These are phyloP conservation scores for Miopithecus talapoin DNA, from an alignment of 2,797 vertebrate species.

Conservation along the genomic window DNA sequence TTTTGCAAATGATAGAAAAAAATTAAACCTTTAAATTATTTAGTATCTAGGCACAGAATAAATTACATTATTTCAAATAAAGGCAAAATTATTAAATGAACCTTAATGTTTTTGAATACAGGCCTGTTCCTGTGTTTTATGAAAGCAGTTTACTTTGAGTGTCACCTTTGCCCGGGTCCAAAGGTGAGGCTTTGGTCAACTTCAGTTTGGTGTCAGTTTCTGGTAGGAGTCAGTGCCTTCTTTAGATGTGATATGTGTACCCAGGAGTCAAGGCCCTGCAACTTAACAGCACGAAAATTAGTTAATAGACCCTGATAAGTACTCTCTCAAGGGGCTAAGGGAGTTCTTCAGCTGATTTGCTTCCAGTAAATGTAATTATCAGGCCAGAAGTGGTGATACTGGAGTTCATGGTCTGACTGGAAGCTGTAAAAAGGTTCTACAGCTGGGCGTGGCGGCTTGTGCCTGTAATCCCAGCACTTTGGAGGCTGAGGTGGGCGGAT, in stretches of 20 bases:
- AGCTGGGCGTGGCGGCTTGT: fast-evolving
- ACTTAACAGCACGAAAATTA: not conserved
- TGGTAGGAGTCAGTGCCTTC: not conserved
- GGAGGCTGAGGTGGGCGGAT: not conserved
- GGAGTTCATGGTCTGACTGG: too few species aligned
- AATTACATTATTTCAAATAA: not conserved
- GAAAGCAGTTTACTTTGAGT: not conserved
- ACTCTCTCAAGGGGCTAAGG: too few species aligned
- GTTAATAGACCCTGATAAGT: not conserved
- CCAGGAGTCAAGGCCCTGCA: not conserved
- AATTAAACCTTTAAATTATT: not conserved
- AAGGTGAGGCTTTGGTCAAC: not conserved
- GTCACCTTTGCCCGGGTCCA: not conserved
- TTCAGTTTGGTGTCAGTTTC: not conserved
- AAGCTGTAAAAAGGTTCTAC: too few species aligned
- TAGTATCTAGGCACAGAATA: not conserved
- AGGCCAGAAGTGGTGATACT: too few species aligned
- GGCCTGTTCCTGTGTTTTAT: not conserved
- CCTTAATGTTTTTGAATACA: not conserved
- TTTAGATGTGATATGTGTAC: not conserved
- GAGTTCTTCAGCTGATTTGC: too few species aligned
- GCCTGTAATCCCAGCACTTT: not conserved
- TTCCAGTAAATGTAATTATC: too few species aligned
- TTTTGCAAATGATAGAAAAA: not conserved
- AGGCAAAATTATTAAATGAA: not conserved